Evolutionary conservation across 2,113 vertebrate species (phyloP), one percentile per base, ranked within the genome.

Genomic region (Fukomys damarensis): DNA sequence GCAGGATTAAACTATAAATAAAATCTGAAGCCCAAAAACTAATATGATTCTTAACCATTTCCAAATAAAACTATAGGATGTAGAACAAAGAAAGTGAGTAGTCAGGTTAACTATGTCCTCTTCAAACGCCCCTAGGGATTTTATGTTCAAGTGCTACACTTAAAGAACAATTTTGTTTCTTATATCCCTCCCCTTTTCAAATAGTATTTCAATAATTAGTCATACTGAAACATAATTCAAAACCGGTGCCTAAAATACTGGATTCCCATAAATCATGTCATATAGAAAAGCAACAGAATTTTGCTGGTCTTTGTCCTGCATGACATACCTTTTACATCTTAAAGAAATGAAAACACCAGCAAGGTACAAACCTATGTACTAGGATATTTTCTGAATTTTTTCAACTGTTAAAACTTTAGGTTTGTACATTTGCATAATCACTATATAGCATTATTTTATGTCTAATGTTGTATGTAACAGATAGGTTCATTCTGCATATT

Each of bases 141-240:
- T 30, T 38, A 54, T 65, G 20, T 77, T 81, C 38, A 12, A 92
- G 63, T 52, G 32, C 17, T 43, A 32, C 32, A 14, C 16, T 24
- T 77, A 10, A 77, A 30, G 14, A 58, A 54, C 52, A 83, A 88
- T 68, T 89, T 92, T 10, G 58, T 76, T 85, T 93, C 46, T 52
- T 89, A 20, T 35, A 35, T 35, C n/a, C 30, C 72, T 96, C 24
- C 5, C 5, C 38, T 94, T 82, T 72, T 28, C 66, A 61, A 49
- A 70, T 41, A 70, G 49, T 32, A 79, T 74, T 82, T 86, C 68
- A 58, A 26, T 63, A 70, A 84, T 43, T 79, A 84, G 9, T 65
- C n/a, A 68, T 43, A 59, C 11, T 58, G 26, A 96, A 70, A 77
- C 32, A 89, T 91, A 26, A 76, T 88, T 83, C 38, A 76, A 94